A percentile compares a stretch with the other conserved stretches of the same genome.
Conservation (phyloP, 2,797 vertebrate species). For the Psittacula echo region DNA sequence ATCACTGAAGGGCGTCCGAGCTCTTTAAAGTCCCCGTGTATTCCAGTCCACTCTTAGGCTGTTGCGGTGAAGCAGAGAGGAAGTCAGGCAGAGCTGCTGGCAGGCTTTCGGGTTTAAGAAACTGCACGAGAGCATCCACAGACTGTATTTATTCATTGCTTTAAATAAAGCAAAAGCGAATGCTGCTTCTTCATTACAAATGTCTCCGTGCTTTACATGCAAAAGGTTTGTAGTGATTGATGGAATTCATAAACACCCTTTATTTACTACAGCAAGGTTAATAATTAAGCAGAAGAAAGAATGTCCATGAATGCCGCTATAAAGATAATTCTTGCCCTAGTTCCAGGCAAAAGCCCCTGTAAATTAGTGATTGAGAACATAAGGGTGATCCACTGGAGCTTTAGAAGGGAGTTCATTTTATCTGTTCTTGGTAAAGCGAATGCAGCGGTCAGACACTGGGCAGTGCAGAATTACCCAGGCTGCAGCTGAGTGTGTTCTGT, state of each 20-base stretch:
- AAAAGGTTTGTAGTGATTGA: slow-evolving; percentile 25
- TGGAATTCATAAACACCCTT: slow-evolving; percentile 40
- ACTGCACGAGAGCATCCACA: not conserved
- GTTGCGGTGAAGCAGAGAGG: slow-evolving; percentile 1
- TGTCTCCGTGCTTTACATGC: slow-evolving; percentile 8
- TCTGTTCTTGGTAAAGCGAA: not conserved
- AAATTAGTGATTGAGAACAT: not conserved
- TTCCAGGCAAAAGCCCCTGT: not conserved
- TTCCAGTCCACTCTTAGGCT: slow-evolving; percentile 7
- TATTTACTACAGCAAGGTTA: slow-evolving; percentile 49
- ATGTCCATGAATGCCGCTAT: not conserved
- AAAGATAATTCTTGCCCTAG: not conserved
- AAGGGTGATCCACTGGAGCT: not conserved
- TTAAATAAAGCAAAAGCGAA: slow-evolving; percentile 50
- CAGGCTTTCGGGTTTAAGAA: slow-evolving; percentile 3
- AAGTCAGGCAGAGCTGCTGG: slow-evolving; percentile 21
- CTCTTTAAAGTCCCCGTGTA: slow-evolving; percentile 14
- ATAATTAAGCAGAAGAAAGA: slow-evolving; percentile 49
- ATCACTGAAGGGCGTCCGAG: not conserved
- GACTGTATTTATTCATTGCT: slow-evolving; percentile 6
- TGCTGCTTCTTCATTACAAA: slow-evolving; percentile 17
- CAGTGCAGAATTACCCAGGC: not conserved
- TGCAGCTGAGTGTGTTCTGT: not conserved
- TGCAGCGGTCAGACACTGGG: not conserved
- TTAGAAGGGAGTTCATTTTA: not conserved